A percentile compares a stretch with the other conserved stretches of the same genome.
These are phyloP conservation scores for Sepiola atlantica DNA, from an alignment of 2,888 invertebrate species.

Conservation along the genomic window DNA sequence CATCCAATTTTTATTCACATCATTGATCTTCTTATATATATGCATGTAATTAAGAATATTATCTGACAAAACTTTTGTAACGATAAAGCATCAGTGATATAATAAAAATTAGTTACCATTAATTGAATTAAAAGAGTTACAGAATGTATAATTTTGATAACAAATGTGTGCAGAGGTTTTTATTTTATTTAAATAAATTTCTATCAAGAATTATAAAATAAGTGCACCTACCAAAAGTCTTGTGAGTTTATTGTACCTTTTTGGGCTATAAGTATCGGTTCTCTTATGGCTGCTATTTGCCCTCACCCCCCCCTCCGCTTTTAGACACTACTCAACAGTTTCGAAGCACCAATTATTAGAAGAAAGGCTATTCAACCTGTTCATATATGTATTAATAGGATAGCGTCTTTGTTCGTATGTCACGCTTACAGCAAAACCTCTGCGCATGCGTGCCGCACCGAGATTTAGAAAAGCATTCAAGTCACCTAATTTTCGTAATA, in stretches of 20 bases:
- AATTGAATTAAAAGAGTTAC: constrained; percentile 1
- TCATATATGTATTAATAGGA: too few relatives aligned
- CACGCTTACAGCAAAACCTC: too few relatives aligned
- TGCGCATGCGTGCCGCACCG: too few relatives aligned
- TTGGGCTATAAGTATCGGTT: background rate
- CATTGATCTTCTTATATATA: background rate
- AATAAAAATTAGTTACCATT: background rate
- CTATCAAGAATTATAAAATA: background rate
- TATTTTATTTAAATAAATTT: constrained; percentile 16
- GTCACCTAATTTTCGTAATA: too few relatives aligned
- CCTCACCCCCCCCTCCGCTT: too few relatives aligned
- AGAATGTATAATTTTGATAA: background rate
- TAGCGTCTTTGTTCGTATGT: too few relatives aligned
- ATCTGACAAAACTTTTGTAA: background rate
- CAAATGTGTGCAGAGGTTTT: background rate
- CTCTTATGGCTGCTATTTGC: background rate
- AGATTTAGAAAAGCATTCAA: too few relatives aligned
- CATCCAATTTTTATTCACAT: too few relatives aligned
- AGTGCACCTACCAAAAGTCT: background rate
- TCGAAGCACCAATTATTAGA: background rate
- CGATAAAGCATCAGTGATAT: background rate
- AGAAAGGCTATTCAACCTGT: background rate
- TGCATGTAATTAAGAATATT: too few relatives aligned
- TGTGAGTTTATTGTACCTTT: background rate
- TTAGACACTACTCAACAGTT: background rate